Evolutionary conservation across 2,113 vertebrate genomes (phyloP).

Genomic region (Elephantulus edwardii): DNA sequence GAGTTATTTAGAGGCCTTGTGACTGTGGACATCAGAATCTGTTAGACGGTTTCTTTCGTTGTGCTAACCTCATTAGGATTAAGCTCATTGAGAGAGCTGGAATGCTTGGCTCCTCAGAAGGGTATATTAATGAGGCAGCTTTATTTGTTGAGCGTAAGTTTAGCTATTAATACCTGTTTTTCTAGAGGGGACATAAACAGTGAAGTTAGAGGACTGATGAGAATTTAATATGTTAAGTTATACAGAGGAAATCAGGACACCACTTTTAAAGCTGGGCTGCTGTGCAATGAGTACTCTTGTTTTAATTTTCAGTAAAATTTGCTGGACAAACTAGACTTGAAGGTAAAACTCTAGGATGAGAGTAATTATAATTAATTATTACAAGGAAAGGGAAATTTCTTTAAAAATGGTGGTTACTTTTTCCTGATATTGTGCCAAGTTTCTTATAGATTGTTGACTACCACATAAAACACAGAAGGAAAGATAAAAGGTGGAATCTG

Average conservation of each 20-base stretch:
- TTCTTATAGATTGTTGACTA: neutral
- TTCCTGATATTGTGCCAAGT: neutral
- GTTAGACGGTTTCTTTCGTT: neutral
- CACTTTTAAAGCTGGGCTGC: neutral
- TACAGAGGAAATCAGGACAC: neutral
- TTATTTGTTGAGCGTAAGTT: neutral
- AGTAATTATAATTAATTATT: neutral
- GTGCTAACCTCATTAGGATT: constrained; percentile 20
- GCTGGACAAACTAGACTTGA: neutral
- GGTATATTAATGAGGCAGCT: neutral
- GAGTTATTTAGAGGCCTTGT: constrained; percentile 32
- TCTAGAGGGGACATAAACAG: neutral
- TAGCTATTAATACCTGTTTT: neutral
- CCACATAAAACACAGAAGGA: neutral
- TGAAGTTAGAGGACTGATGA: neutral
- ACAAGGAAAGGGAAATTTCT: constrained; percentile 5
- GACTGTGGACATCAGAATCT: neutral
- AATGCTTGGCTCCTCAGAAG: neutral
- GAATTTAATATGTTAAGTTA: constrained; percentile 36
- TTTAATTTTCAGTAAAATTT: constrained; percentile 2
- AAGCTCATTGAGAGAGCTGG: neutral
- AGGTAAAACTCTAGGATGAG: neutral
- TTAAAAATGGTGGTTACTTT: neutral
- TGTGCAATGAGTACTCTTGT: neutral
- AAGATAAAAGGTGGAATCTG: neutral